Base-by-base conservation (phyloP, 2,888 invertebrate species). In the Nephrotoma appendiculata region DNA sequence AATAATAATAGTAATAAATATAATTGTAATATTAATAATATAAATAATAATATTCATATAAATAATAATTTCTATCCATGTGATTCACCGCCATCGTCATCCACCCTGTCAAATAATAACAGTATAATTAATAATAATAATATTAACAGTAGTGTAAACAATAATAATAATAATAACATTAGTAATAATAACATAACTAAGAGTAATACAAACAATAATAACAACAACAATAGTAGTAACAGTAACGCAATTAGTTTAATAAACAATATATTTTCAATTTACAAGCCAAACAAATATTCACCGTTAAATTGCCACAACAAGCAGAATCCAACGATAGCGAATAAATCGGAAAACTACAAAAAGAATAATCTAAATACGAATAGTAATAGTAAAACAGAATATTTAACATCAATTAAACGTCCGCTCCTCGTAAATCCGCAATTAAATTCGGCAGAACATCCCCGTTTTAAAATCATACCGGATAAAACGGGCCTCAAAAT, bases 401-500 rank as follows among this genome's bases (percentile, higher is more conserved):
- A 91, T 87, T 89, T 91, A 41, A 87, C 88, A 86, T 92, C 92
- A 41, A 92, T 90, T 92, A 93, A 91, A 91, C 92, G 89, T 0
- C 92, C 94, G 1, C 92, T 94, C 88, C 92, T 93, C 41, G 93
- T 94, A 6, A 93, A 93, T 41, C 91, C 92, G 87, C 90, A 92
- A 41, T 92, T 1, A 91, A 92, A 88, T 91, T 91, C 88, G 89
- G 93, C 90, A 89, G 92, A 92, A 85, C 91, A 91, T 88, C 91
- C 92, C 4, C 91, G 91, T 86, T 92, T 92, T 86, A 92, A 92
- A 89, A 93, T 93, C 85, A 92, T 93, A 86, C 93, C 93, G 57
- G 92, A 92, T 88, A 93, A 93, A 89, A 93, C 92, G 87, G 93
- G 93, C 71, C 90, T 93, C 7, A 93, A 92, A 89, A 93, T 93